Evolutionary conservation across 2,797 vertebrate genomes (phyloP).

Genomic region (Sciaenops ocellatus): DNA sequence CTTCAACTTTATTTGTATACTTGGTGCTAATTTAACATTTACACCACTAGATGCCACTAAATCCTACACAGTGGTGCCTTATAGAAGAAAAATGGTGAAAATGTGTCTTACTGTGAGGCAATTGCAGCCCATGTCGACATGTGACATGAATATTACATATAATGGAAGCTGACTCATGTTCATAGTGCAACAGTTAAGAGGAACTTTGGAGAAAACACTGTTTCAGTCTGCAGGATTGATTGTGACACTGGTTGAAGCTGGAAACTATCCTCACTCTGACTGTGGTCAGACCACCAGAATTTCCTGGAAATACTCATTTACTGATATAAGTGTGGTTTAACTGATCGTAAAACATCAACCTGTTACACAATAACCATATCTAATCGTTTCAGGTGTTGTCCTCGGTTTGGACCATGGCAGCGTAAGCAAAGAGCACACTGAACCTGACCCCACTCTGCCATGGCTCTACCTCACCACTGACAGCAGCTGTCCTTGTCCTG

Average conservation of each 20-base stretch:
- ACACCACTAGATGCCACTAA: not conserved
- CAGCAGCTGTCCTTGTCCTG: slow-evolving; percentile 42
- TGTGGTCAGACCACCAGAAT: not conserved
- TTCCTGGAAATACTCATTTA: not conserved
- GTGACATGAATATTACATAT: not conserved
- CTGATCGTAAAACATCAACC: not conserved
- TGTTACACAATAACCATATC: not conserved
- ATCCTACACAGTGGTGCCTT: too few relatives aligned
- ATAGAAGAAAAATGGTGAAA: not conserved
- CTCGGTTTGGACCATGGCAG: slow-evolving; percentile 80
- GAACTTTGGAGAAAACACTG: not conserved
- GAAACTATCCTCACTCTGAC: not conserved
- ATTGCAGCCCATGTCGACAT: not conserved
- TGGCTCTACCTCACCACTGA: slow-evolving; percentile 63
- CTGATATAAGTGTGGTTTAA: not conserved
- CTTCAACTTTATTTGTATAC: too few relatives aligned
- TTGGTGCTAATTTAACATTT: too few relatives aligned
- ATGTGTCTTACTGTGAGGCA: not conserved
- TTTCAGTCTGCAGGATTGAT: not conserved
- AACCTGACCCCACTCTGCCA: slow-evolving; percentile 78
- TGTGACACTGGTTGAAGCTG: not conserved
- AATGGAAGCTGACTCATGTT: not conserved
- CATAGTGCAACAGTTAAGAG: not conserved
- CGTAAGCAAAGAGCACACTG: slow-evolving; percentile 47
- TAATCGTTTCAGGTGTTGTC: slow-evolving; percentile 83